phyloP scores from a whole-genome alignment of 92 coral and sea anemone species.

The Palythoa heliodiscus region DNA sequence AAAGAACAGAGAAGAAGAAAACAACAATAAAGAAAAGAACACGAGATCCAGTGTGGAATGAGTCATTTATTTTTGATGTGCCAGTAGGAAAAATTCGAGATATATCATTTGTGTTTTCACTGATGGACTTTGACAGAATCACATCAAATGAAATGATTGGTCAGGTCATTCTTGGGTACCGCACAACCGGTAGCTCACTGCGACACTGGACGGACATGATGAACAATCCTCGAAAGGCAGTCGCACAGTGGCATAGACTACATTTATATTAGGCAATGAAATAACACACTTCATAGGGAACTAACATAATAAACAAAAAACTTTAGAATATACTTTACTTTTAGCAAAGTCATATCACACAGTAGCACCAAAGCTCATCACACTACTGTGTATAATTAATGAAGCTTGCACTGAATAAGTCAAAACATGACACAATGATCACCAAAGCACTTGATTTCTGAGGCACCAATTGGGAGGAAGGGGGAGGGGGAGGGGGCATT shows the following conservation, averaged over 20 bases:
- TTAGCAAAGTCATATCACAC: no score
- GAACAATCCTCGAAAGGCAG: conserved; percentile 94
- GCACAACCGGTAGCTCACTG: conserved; percentile 92
- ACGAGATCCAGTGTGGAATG: conserved; percentile 98
- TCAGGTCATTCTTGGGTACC: conserved; percentile 87
- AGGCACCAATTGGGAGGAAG: no score
- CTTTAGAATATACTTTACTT: neutral
- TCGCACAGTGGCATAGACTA: conserved; percentile 95
- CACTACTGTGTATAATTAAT: no score
- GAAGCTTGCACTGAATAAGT: no score
- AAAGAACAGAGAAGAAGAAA: conserved; percentile 91
- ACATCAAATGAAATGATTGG: conserved; percentile 97
- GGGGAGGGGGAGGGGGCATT: no score
- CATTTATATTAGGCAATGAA: conserved; percentile 51
- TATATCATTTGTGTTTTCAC: conserved; percentile 85
- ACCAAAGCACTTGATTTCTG: no score
- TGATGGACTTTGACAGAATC: conserved; percentile 97
- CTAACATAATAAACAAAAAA: neutral
- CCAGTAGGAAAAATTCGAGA: conserved; percentile 95
- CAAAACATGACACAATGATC: no score
- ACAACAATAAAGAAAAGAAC: conserved; percentile 92
- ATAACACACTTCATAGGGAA: neutral
- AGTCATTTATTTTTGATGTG: conserved; percentile 89
- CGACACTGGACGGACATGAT: conserved; percentile 99
- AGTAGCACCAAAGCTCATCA: no score